phyloP scores from a whole-genome alignment of 2,888 invertebrate species.

The Aproaerema taeniolella region DNA sequence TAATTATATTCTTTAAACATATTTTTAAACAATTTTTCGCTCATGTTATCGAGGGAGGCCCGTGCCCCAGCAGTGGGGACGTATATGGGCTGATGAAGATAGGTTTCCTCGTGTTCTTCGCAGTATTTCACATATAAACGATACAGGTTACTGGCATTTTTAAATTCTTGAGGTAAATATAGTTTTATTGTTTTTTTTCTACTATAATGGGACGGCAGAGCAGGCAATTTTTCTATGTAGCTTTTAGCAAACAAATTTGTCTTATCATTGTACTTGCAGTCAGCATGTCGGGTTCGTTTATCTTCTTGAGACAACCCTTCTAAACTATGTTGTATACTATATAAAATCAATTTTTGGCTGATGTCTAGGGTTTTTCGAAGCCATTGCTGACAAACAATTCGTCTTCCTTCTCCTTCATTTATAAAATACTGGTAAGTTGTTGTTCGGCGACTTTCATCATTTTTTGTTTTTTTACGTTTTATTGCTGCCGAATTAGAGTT shows the following conservation, averaged over 20 bases:
- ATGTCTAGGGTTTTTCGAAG: too few species aligned
- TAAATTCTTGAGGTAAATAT: slow-evolving; percentile 16
- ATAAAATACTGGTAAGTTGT: slow-evolving; percentile 22
- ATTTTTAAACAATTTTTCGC: slow-evolving; percentile 3
- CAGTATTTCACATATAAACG: slow-evolving; percentile 12
- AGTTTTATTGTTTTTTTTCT: slow-evolving; percentile 11
- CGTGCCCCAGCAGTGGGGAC: too few species aligned
- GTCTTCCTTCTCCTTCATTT: slow-evolving; percentile 18
- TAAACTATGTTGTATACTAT: slow-evolving; percentile 12
- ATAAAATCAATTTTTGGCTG: slow-evolving; percentile 17
- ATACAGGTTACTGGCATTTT: slow-evolving; percentile 14
- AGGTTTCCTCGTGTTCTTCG: slow-evolving; percentile 1
- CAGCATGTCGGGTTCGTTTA: too few species aligned
- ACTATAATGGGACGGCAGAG: slow-evolving; percentile 18
- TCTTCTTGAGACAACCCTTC: neutral
- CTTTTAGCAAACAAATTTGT: neutral
- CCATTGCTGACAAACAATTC: slow-evolving; percentile 20
- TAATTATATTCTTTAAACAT: slow-evolving; percentile 13
- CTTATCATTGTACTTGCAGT: neutral
- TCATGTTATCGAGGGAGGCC: too few species aligned
- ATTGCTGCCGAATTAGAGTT: too few species aligned
- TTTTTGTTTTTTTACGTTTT: too few species aligned
- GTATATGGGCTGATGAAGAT: too few species aligned
- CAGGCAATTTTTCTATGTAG: slow-evolving; percentile 19
- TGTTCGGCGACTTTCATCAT: too few species aligned